phyloP scores from a whole-genome alignment of 2,888 invertebrate species.

The Cremastinae sp. region DNA sequence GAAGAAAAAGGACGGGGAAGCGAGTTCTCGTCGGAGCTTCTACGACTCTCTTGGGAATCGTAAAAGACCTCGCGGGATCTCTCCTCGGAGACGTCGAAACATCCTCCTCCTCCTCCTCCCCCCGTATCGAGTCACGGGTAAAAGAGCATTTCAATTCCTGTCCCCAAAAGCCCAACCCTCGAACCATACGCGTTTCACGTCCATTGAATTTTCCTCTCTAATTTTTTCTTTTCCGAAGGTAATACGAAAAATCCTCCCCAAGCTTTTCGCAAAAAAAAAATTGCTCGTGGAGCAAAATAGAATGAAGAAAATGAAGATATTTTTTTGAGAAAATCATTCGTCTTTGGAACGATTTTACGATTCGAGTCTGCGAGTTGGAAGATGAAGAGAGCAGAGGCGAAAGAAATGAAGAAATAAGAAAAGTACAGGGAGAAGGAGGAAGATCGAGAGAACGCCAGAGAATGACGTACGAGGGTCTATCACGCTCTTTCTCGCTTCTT shows the following conservation, averaged over 20 bases:
- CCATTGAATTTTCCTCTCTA: not conserved
- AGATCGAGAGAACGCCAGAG: constrained; percentile 44
- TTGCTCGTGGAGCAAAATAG: too few species aligned
- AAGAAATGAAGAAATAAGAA: constrained; percentile 24
- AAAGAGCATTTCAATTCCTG: constrained; percentile 33
- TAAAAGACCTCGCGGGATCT: constrained; percentile 31
- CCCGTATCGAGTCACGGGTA: constrained; percentile 26
- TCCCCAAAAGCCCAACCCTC: not conserved
- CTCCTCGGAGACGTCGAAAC: constrained; percentile 36
- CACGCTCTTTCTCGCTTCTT: constrained; percentile 47
- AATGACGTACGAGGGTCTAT: constrained; percentile 62
- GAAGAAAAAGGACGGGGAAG: constrained; percentile 3
- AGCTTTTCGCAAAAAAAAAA: too few species aligned
- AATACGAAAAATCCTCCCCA: too few species aligned
- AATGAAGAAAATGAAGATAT: too few species aligned
- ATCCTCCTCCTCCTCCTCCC: constrained; percentile 4
- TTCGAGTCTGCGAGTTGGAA: constrained; percentile 19
- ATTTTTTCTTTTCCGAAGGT: not conserved
- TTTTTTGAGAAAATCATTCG: too few species aligned
- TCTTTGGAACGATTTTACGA: too few species aligned
- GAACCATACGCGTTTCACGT: not conserved
- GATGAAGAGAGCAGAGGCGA: constrained; percentile 38
- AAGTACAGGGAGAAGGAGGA: constrained; percentile 22
- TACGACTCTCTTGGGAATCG: constrained; percentile 49
- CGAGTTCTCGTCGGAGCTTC: constrained; percentile 25